phyloP scores from a whole-genome alignment of 2,888 invertebrate genomes.

The Idaea straminata region DNA sequence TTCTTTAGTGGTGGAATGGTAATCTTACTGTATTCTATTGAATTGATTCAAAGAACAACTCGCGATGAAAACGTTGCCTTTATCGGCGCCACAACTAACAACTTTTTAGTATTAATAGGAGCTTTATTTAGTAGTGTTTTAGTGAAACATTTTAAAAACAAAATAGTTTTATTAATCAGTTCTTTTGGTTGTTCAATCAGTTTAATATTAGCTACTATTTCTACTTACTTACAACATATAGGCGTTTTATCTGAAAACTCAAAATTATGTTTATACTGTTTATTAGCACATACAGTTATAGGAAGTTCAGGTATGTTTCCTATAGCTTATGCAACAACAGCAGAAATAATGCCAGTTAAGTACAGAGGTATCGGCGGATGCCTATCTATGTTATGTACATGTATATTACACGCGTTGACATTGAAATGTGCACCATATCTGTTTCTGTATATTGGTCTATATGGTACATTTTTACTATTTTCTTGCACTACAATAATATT shows the following conservation, averaged over 20 bases:
- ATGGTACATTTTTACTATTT: constrained; percentile 8
- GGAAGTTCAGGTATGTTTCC: constrained; percentile 1
- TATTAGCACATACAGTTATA: constrained; percentile 6
- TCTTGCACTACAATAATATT: not conserved
- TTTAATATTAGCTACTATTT: not conserved
- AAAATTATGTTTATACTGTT: constrained; percentile 7
- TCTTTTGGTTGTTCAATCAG: not conserved
- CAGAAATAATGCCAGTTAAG: constrained; percentile 17
- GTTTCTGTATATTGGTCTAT: constrained; percentile 8
- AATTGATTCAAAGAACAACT: not conserved
- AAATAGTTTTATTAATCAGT: not conserved
- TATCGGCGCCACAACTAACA: not conserved
- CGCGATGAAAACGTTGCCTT: not conserved
- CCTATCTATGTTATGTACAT: constrained; percentile 7
- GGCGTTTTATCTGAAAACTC: constrained; percentile 3
- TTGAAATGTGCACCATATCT: constrained; percentile 14
- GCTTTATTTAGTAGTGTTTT: not conserved
- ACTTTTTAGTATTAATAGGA: not conserved
- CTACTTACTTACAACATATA: not conserved
- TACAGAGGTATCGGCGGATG: constrained; percentile 15
- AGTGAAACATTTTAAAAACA: not conserved
- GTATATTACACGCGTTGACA: constrained; percentile 6
- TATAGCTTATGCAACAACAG: constrained; percentile 3
- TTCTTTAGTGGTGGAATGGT: constrained; percentile 1
- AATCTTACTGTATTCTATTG: not conserved